Conservation (phyloP, 2,888 invertebrate genomes). For the Pterostichus niger region DNA sequence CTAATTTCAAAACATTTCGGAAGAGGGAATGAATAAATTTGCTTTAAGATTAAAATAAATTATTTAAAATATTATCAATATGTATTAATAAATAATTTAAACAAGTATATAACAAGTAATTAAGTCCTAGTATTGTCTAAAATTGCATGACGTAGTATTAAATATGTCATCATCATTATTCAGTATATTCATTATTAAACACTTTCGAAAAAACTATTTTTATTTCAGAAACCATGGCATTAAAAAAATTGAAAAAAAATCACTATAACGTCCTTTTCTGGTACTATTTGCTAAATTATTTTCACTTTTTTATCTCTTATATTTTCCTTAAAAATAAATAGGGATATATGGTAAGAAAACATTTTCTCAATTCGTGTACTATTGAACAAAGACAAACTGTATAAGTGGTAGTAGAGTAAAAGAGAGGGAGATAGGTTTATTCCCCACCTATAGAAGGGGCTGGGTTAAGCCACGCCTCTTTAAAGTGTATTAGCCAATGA, state of each 20-base stretch:
- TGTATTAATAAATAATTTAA: too few species aligned
- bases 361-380: neutral
- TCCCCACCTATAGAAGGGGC: constrained; percentile 1
- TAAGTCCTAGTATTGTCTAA: too few species aligned
- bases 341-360: neutral
- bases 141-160: too few species aligned
- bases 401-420: neutral
- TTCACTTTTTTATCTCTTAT: constrained; percentile 28
- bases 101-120: too few species aligned
- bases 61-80: too few species aligned
- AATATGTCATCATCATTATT: too few species aligned
- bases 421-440: neutral
- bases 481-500: neutral
- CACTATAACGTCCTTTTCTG: constrained; percentile 40
- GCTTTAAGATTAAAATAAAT: too few species aligned
- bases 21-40: too few species aligned
- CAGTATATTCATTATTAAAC: too few species aligned
- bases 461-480: constrained; percentile 18
- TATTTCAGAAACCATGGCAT: constrained; percentile 3
- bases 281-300: neutral
- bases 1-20: too few species aligned
- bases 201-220: neutral
- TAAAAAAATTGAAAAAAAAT: constrained; percentile 50
- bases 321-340: constrained; percentile 23
- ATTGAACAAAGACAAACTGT: constrained; percentile 1